These are phyloP conservation scores for Nipponacmea schrenckii DNA, from an alignment of 2,888 invertebrate species.

Conservation along the genomic window DNA sequence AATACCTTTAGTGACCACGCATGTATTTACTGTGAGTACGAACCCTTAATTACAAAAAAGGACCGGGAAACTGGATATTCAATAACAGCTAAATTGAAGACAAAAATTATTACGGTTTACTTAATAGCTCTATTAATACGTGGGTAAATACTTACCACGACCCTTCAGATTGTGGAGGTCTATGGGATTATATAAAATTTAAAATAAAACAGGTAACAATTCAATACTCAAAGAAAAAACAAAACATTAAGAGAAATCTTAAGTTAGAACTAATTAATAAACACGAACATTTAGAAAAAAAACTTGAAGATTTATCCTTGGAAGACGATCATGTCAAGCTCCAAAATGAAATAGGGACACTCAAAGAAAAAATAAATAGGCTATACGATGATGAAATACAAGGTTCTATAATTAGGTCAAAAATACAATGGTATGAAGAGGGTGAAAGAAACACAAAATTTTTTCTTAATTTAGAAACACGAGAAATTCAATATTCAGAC, in stretches of 20 bases:
- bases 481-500: no score
- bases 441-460: no score
- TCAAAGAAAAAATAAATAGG: conserved; percentile 8
- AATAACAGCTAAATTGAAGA: background rate
- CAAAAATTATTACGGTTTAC: background rate
- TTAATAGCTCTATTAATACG: background rate
- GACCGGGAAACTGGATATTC: background rate
- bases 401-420: conserved; percentile 13
- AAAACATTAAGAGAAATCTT: background rate
- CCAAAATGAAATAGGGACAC: background rate
- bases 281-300: no score
- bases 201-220: conserved; percentile 3
- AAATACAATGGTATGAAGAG: conserved; percentile 16
- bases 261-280: no score
- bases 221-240: conserved; percentile 5
- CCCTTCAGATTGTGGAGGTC: no score
- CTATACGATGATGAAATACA: conserved; percentile 10
- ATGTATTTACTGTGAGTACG: no score
- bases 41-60: background rate
- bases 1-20: no score
- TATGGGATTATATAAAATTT: conserved; percentile 9
- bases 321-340: no score
- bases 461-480: no score
- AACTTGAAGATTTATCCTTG: no score
- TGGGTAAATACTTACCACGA: background rate